Evolutionary conservation across 2,888 invertebrate genomes (phyloP), one percentile per base, ranked within the genome.

Genomic region (Alloscopus bannaensis): DNA sequence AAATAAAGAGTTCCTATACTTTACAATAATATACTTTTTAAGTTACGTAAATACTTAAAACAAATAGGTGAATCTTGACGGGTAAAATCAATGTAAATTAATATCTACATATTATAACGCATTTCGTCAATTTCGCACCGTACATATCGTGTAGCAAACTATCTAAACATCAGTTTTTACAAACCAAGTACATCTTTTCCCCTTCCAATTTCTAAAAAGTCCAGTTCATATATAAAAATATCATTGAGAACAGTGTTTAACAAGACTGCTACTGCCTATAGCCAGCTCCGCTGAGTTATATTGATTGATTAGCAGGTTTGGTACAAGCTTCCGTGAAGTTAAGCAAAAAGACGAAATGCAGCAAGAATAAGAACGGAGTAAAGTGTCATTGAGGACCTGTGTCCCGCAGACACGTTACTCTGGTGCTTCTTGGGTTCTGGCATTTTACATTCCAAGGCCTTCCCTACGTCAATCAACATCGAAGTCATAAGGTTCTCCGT

Each of bases 401-500:
- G 31, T 6, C 47, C 52, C 62, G 29, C 1, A 42, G 40, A 4
- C 6, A 40, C 40, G 20, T 29, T 57, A 22, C 26, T 18, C 6
- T 26, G 3, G 13, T 24, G 50, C 6, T 11, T 20, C 20, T 52
- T 47, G 8, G 55, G 16, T 24, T 81, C 77, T 3, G 40, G 13
- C n/a, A 80, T 13, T 62, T 73, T 73, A 42, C 85, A 85, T 3
- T 82, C 80, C 29, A 85, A 40, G 0, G 71, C 82, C 40, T 73
- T 83, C 0, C 82, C 84, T 3, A 85, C 84, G 36, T 82, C 75
- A 36, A 62, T 79, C 22, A 83, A 50, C 86, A 86, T 86, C 1
- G 84, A 78, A 0, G 84, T 81, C 52, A 83, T 81, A 50, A 86
- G 60, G 69, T 86, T 86, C 64, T 86, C 84, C 2, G 86, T 84